Percentiles rank a stretch among this genome's conserved stretches.
phyloP scores from a whole-genome alignment of 1,140 invertebrate species.

The Leptopilina boulardi region DNA sequence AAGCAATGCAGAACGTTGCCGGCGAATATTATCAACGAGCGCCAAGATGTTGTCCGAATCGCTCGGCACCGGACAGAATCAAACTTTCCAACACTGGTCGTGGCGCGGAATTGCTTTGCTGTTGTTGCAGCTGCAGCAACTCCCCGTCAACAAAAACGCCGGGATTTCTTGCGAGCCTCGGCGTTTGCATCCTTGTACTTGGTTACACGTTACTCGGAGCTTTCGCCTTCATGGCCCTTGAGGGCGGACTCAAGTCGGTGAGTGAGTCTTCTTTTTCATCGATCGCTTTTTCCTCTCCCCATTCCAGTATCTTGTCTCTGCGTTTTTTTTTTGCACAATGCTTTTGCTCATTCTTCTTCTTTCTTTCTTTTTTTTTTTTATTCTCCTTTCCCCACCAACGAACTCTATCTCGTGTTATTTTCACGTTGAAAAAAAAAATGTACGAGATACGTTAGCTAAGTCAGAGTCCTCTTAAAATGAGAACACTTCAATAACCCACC shows the following conservation, averaged over 20 bases:
- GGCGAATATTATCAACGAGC: conserved; percentile 69
- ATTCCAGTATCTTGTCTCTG: neutral
- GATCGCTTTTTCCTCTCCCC: neutral
- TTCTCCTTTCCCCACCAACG: neutral
- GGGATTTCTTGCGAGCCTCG: conserved; percentile 76
- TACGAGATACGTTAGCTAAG: neutral
- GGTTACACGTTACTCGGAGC: conserved; percentile 94
- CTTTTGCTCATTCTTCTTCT: neutral
- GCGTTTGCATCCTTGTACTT: conserved; percentile 90
- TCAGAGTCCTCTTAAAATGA: conserved; percentile 15
- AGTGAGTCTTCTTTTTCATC: conserved; percentile 41
- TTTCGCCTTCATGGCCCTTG: conserved; percentile 92
- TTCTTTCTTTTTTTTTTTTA: neutral
- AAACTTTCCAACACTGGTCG: conserved; percentile 59
- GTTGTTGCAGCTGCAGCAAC: conserved; percentile 69
- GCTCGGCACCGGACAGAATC: conserved; percentile 58
- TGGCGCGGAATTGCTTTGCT: conserved; percentile 68
- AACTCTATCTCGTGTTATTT: conserved; percentile 23
- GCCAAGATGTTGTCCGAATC: conserved; percentile 68
- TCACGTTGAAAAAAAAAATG: conserved; percentile 1
- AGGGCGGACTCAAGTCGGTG: conserved; percentile 79
- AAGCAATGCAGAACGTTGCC: conserved; percentile 66
- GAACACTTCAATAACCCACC: conserved; percentile 2
- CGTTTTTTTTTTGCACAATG: neutral
- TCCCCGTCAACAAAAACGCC: conserved; percentile 71